These are phyloP conservation scores for Anableps anableps DNA, from an alignment of 2,797 vertebrate species.

Conservation along the genomic window DNA sequence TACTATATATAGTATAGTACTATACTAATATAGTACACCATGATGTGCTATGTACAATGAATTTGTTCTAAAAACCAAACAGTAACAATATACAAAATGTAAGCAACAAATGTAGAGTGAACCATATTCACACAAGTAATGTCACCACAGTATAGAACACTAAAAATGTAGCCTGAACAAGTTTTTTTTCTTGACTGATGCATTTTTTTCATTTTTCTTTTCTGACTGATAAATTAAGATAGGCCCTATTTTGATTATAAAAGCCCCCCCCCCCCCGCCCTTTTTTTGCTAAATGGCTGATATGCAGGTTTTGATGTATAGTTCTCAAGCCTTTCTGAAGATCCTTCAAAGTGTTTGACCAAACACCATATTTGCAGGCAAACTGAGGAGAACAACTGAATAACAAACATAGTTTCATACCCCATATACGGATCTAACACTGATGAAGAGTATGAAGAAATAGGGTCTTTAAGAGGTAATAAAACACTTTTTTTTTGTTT, in stretches of 20 bases:
- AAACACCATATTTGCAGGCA: neutral
- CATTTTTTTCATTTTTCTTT: no score
- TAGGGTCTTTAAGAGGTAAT: neutral
- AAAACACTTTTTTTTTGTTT: neutral
- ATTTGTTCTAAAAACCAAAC: neutral
- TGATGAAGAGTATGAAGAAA: neutral
- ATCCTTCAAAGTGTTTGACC: no score
- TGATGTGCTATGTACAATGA: neutral
- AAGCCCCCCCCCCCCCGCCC: no score
- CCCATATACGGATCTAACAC: neutral
- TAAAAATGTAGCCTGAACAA: neutral
- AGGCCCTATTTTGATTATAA: neutral
- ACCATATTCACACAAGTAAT: neutral
- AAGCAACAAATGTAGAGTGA: neutral
- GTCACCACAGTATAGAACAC: neutral
- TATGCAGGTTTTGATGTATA: no score
- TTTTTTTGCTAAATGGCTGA: neutral
- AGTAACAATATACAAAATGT: neutral
- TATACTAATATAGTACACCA: no score
- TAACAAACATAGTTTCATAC: neutral
- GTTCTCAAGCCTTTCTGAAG: no score
- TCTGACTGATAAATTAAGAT: neutral
- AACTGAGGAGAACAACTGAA: neutral
- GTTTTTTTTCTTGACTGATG: neutral
- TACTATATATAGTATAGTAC: no score